A percentile compares a stretch with the other conserved stretches of the same genome.
Evolutionary conservation across 2,113 vertebrate genomes (phyloP).

Genomic region (Tragelaphus buxtoni): DNA sequence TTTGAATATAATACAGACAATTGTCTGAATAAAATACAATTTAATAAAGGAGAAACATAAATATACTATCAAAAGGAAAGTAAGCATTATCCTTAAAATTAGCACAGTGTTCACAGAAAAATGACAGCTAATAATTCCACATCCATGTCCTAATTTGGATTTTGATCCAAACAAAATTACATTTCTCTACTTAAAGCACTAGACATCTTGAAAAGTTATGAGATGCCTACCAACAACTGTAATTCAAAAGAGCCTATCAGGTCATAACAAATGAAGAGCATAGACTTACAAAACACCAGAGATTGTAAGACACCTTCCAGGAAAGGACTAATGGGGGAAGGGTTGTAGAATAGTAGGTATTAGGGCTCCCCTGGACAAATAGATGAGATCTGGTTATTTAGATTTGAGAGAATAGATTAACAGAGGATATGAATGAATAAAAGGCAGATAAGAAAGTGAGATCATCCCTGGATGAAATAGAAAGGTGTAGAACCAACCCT

Average conservation of each 20-base stretch:
- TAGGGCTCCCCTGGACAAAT: background rate
- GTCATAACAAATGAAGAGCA: accelerated
- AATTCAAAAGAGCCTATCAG: background rate
- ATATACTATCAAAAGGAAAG: background rate
- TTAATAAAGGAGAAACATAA: background rate
- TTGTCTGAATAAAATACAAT: background rate
- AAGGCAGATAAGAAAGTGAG: background rate
- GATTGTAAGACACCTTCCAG: background rate
- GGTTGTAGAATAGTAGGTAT: accelerated
- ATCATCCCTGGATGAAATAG: background rate
- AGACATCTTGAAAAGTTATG: background rate
- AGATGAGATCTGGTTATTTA: too few species aligned
- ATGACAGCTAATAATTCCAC: background rate
- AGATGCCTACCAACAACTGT: background rate
- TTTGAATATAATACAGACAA: background rate
- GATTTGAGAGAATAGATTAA: background rate
- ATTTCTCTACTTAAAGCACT: background rate
- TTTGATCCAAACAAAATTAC: background rate
- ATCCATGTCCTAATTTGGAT: background rate
- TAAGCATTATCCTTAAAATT: background rate
- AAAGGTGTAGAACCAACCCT: background rate
- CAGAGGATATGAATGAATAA: too few species aligned
- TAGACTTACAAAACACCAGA: accelerated
- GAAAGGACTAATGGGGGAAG: too few species aligned
- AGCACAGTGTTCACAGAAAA: background rate